These are phyloP conservation scores for Tokudaia muenninki DNA, from an alignment of 2,797 vertebrate genomes.

Conservation along the genomic window DNA sequence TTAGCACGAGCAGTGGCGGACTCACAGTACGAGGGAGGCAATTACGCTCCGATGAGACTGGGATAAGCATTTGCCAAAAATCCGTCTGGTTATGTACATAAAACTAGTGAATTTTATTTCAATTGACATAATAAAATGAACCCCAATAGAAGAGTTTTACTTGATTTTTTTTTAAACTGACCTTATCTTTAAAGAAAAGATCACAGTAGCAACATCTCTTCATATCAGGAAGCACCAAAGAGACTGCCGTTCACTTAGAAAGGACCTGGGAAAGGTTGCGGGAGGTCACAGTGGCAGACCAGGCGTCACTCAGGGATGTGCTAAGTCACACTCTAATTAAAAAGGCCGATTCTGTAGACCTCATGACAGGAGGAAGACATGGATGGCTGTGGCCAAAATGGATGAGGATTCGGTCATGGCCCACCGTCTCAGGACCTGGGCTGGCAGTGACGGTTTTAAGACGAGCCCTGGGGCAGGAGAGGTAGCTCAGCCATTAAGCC, in stretches of 20 bases:
- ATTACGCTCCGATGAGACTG: neutral
- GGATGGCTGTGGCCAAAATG: constrained; percentile 13
- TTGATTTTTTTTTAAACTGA: neutral
- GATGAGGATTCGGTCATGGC: neutral
- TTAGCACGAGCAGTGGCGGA: neutral
- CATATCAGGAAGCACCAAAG: neutral
- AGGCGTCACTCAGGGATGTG: neutral
- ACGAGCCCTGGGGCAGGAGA: neutral
- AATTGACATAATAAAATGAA: constrained; percentile 41
- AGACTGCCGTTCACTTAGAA: constrained; percentile 1
- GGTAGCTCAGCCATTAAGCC: neutral
- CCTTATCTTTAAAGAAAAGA: constrained; percentile 27
- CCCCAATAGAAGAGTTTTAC: neutral
- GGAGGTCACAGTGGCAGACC: constrained; percentile 26
- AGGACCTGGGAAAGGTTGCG: neutral
- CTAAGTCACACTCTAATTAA: neutral
- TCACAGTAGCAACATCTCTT: constrained; percentile 3
- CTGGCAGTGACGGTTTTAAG: neutral
- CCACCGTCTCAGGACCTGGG: neutral
- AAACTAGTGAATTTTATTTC: constrained; percentile 56
- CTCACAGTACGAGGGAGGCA: constrained; percentile 5
- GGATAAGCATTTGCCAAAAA: neutral
- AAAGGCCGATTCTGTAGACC: neutral
- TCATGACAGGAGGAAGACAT: neutral
- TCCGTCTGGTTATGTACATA: neutral